Conservation (phyloP, 2,113 vertebrate species). For the Sisor rabdophorus region DNA sequence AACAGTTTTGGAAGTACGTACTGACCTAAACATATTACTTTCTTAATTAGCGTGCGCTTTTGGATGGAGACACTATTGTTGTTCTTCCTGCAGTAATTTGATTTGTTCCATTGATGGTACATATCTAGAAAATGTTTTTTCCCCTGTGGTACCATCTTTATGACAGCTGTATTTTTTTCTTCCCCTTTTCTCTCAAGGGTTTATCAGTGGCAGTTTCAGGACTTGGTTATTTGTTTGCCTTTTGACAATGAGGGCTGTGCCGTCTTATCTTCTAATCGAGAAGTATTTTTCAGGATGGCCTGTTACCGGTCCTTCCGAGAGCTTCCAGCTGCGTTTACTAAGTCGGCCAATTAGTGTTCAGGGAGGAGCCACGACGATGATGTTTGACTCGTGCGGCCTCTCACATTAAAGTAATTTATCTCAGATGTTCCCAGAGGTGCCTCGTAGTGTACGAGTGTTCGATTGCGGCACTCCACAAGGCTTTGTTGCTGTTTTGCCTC, state of each 20-base stretch:
- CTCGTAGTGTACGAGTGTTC: neutral
- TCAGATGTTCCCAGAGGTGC: constrained; percentile 20
- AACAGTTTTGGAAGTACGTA: too few species aligned
- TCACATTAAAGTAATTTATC: constrained; percentile 27
- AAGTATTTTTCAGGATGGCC: neutral
- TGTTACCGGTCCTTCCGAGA: constrained; percentile 5
- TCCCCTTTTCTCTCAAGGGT: neutral
- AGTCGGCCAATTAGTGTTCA: constrained; percentile 30
- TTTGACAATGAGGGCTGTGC: neutral
- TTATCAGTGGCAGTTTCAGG: neutral
- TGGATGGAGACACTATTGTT: too few species aligned
- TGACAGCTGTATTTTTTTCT: neutral
- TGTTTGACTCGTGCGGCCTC: constrained; percentile 19
- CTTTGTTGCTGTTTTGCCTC: constrained; percentile 17
- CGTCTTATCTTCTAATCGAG: neutral
- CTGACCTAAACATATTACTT: too few species aligned
- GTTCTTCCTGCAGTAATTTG: too few species aligned
- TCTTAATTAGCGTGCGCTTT: too few species aligned
- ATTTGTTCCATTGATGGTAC: too few species aligned
- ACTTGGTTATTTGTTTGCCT: neutral
- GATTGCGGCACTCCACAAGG: neutral
- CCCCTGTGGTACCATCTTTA: neutral
- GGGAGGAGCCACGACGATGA: constrained; percentile 15
- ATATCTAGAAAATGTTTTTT: neutral
- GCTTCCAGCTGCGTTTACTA: constrained; percentile 42